Percentiles rank a stretch among this genome's conserved stretches.
Evolutionary conservation across 2,797 vertebrate genomes (phyloP).

Genomic region (Takifugu rubripes): DNA sequence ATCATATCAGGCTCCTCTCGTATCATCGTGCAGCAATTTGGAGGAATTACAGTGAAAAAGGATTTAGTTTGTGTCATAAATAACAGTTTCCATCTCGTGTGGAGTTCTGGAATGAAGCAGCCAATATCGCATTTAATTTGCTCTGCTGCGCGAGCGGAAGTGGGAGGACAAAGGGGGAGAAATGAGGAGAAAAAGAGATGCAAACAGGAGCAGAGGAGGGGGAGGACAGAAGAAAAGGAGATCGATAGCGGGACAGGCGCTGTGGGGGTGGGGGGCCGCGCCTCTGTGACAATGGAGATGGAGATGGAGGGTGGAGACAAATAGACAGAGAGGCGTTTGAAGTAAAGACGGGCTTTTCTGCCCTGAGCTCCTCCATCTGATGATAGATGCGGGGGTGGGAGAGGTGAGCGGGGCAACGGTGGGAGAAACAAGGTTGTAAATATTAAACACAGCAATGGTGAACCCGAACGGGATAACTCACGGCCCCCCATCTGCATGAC

Average conservation of each 20-base stretch:
- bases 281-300: slow-evolving; percentile 41
- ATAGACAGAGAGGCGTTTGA: slow-evolving; percentile 69
- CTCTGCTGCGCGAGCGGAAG: slow-evolving; percentile 17
- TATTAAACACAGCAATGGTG: slow-evolving; percentile 61
- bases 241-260: slow-evolving; percentile 2
- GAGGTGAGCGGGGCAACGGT: slow-evolving; percentile 25
- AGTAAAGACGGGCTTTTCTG: slow-evolving; percentile 68
- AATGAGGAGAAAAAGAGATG: slow-evolving; percentile 28
- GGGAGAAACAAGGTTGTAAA: slow-evolving; percentile 48
- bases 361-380: slow-evolving; percentile 61
- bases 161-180: slow-evolving; percentile 25
- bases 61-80: slow-evolving; percentile 43
- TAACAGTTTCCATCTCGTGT: slow-evolving; percentile 36
- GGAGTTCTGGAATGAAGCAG: background rate
- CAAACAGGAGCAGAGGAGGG: slow-evolving; percentile 21
- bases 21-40: slow-evolving; percentile 28
- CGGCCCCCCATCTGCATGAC: slow-evolving; percentile 28
- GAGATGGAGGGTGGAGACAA: slow-evolving; percentile 47
- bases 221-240: slow-evolving; percentile 2
- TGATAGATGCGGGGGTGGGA: slow-evolving; percentile 46
- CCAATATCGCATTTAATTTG: slow-evolving; percentile 38
- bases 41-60: slow-evolving; percentile 35
- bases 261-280: slow-evolving; percentile 17
- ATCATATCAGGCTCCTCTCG: slow-evolving; percentile 24
- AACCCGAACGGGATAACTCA: slow-evolving; percentile 25